Conservation (phyloP, 2,888 invertebrate genomes). For the Himalopsyche japonica region DNA sequence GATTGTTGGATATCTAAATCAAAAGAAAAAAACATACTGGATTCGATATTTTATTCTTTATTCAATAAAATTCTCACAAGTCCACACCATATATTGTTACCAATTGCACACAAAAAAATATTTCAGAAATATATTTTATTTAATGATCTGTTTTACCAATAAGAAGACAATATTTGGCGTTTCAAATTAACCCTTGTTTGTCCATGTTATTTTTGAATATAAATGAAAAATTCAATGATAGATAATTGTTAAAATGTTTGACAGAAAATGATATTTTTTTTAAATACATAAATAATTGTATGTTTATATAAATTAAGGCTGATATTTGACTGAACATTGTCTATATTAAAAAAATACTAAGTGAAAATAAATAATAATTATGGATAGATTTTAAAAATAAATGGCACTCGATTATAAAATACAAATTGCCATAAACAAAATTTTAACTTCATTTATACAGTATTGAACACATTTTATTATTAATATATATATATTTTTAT, state of each 20-base stretch:
- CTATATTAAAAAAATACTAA: no score
- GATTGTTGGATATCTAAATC: no score
- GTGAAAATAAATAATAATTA: no score
- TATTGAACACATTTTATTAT: background rate
- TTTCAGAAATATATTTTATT: background rate
- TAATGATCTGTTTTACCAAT: background rate
- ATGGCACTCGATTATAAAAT: background rate
- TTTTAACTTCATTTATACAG: background rate
- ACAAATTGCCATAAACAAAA: background rate
- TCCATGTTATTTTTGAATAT: background rate
- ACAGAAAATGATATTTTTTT: no score
- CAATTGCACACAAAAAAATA: background rate
- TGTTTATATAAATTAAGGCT: no score
- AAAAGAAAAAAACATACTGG: no score
- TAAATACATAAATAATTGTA: no score
- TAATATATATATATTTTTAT: background rate
- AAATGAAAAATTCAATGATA: background rate
- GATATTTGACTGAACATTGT: no score
- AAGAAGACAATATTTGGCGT: background rate
- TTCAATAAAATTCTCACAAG: background rate
- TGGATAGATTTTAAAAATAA: background rate
- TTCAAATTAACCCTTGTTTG: background rate
- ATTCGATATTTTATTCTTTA: background rate
- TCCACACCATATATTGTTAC: background rate
- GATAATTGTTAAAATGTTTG: no score